Evolutionary conservation across 2,888 invertebrate genomes (phyloP).

Genomic region (Agrotis exclamationis): DNA sequence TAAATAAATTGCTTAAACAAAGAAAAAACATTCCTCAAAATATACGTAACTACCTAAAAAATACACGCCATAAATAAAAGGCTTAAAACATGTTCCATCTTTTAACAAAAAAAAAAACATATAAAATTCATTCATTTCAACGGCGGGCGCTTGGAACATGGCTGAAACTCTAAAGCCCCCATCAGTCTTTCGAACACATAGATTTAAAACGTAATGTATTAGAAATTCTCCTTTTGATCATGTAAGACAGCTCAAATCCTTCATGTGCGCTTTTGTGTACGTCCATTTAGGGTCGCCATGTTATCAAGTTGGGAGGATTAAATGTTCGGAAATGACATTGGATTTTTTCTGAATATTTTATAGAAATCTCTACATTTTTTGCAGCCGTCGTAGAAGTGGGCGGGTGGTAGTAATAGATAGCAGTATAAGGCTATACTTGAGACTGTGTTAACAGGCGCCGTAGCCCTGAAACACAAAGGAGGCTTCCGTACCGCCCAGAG

Average conservation of each 20-base stretch:
- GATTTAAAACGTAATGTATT: slow-evolving; percentile 62
- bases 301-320: slow-evolving; percentile 9
- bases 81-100: slow-evolving; percentile 8
- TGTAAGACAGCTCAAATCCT: slow-evolving; percentile 41
- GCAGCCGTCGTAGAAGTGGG: too few species aligned
- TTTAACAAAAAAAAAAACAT: slow-evolving; percentile 23
- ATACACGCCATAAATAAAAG: slow-evolving; percentile 2
- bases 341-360: too few species aligned
- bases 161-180: slow-evolving; percentile 29
- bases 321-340: slow-evolving; percentile 3
- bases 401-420: too few species aligned
- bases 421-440: too few species aligned
- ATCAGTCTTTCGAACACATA: slow-evolving; percentile 48
- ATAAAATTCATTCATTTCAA: not conserved
- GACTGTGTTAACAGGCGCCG: too few species aligned
- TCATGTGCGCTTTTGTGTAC: slow-evolving; percentile 44
- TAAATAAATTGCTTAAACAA: not conserved
- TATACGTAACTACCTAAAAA: not conserved
- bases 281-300: slow-evolving; percentile 38
- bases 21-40: not conserved
- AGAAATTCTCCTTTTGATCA: slow-evolving; percentile 57
- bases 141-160: slow-evolving; percentile 16
- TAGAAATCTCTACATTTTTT: too few species aligned
- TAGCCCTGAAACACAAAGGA: too few species aligned
- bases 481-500: too few species aligned